phyloP scores from a whole-genome alignment of 2,113 vertebrate genomes.

The Salvator merianae region DNA sequence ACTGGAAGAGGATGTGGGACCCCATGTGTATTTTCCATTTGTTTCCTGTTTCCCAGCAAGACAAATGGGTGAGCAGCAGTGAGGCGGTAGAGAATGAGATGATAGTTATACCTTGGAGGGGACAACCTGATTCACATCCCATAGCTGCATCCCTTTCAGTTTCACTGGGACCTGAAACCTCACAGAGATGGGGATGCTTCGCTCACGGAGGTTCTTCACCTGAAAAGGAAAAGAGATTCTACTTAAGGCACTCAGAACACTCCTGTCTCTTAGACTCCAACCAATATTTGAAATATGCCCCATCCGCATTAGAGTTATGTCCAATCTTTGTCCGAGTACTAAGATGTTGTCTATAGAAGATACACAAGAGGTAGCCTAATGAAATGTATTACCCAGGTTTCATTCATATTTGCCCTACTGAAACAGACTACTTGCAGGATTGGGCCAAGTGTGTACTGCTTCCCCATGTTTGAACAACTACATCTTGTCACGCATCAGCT shows the following conservation, averaged over 20 bases:
- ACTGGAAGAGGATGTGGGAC: not conserved
- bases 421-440: too few species aligned
- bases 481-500: too few species aligned
- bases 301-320: too few species aligned
- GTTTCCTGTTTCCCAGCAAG: not conserved
- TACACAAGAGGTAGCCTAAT: not conserved
- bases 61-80: not conserved
- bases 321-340: not conserved
- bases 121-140: slow-evolving; percentile 66
- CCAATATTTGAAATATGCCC: not conserved
- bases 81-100: not conserved
- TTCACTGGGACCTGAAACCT: slow-evolving; percentile 74
- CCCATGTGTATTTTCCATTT: too few species aligned
- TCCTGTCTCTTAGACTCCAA: too few species aligned
- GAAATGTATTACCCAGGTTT: not conserved
- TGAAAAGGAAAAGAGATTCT: slow-evolving; percentile 39
- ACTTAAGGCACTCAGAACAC: not conserved
- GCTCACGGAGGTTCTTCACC: slow-evolving; percentile 74
- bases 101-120: slow-evolving; percentile 66
- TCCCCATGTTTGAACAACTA: too few species aligned
- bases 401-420: not conserved
- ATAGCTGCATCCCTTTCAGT: slow-evolving; percentile 71
- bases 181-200: slow-evolving; percentile 68
- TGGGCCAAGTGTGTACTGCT: too few species aligned
- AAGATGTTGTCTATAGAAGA: not conserved